Percentiles rank a stretch among this genome's conserved stretches.
These are phyloP conservation scores for Cotesia vestalis DNA, from an alignment of 1,140 invertebrate species.

Conservation along the genomic window DNA sequence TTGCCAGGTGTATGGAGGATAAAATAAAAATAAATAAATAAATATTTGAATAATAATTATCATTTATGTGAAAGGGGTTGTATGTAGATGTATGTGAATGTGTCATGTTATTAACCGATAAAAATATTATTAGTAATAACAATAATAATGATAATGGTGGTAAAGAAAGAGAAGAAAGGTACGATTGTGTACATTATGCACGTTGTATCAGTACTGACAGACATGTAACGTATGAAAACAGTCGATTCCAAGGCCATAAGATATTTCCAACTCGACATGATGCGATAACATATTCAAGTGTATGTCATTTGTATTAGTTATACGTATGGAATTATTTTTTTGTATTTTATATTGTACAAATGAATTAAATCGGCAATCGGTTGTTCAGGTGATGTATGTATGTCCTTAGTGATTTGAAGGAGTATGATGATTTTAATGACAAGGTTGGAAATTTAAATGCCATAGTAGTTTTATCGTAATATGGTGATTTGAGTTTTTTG, in stretches of 20 bases:
- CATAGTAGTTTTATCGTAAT: too few relatives aligned
- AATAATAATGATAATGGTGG: neutral
- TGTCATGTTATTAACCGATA: too few relatives aligned
- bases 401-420: too few relatives aligned
- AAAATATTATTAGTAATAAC: neutral
- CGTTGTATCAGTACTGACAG: neutral
- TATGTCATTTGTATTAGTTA: too few relatives aligned
- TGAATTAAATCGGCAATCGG: too few relatives aligned
- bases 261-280: neutral
- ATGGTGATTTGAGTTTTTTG: too few relatives aligned
- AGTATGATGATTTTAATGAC: too few relatives aligned
- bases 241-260: slow-evolving; percentile 8
- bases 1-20: neutral
- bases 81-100: neutral
- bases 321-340: too few relatives aligned
- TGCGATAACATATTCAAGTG: slow-evolving; percentile 2
- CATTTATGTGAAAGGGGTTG: neutral
- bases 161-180: neutral
- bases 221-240: slow-evolving; percentile 2
- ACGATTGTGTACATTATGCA: neutral
- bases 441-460: too few relatives aligned
- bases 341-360: too few relatives aligned
- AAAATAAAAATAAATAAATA: neutral
- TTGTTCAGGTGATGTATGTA: too few relatives aligned
- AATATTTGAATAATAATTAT: too few relatives aligned